Evolutionary conservation across 1,140 invertebrate genomes (phyloP).

Genomic region (Zaprionus kolodkinae): DNA sequence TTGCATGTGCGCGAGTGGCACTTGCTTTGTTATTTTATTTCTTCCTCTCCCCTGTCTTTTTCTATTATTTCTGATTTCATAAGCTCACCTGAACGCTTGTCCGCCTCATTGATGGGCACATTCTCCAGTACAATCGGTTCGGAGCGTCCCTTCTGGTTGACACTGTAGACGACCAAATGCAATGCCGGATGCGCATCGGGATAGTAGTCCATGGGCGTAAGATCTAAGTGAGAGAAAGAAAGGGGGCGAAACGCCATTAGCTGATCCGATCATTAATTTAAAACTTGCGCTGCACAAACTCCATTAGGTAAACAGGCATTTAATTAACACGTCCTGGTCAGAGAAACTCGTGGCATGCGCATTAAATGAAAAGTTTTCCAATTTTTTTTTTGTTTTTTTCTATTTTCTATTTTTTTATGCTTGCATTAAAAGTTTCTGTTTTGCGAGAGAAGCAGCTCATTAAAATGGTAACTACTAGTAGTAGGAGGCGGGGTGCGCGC

Average conservation of each 20-base stretch:
- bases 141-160: slow-evolving; percentile 94
- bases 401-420: slow-evolving; percentile 56
- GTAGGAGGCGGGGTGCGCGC: slow-evolving; percentile 32
- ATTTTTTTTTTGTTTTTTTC: slow-evolving; percentile 7
- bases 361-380: slow-evolving; percentile 69
- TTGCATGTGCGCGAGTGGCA: slow-evolving; percentile 42
- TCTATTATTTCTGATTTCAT: background rate
- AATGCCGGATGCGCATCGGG: slow-evolving; percentile 86
- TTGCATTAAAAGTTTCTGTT: slow-evolving; percentile 76
- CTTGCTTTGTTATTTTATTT: slow-evolving; percentile 26
- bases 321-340: slow-evolving; percentile 76
- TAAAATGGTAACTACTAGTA: slow-evolving; percentile 68
- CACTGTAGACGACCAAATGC: slow-evolving; percentile 92
- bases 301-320: slow-evolving; percentile 81
- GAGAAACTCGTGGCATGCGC: slow-evolving; percentile 60
- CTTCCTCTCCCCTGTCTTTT: background rate
- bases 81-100: slow-evolving; percentile 91
- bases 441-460: slow-evolving; percentile 69
- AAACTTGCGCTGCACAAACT: slow-evolving; percentile 70
- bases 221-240: slow-evolving; percentile 51
- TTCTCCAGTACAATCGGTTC: slow-evolving; percentile 92
- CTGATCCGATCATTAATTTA: slow-evolving; percentile 70
- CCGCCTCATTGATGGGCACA: slow-evolving; percentile 93
- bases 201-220: slow-evolving; percentile 82
- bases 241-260: slow-evolving; percentile 26